Evolutionary conservation across 2,797 vertebrate species (phyloP).

Genomic region (Margarornis squamiger): DNA sequence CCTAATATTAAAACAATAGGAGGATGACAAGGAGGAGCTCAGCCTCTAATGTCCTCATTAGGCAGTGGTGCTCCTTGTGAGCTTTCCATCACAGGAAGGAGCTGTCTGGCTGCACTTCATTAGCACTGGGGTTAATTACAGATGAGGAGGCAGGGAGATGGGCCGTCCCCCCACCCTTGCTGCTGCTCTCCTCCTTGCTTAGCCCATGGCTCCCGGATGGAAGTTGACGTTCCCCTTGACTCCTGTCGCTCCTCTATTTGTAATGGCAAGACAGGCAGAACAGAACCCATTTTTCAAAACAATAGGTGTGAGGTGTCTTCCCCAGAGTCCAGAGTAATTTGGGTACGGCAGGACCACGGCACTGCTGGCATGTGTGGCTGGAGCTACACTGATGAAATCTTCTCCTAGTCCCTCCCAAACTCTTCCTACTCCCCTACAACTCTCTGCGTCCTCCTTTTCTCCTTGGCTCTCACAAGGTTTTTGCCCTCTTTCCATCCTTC

Average conservation of each 20-base stretch:
- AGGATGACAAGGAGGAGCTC: constrained; percentile 50
- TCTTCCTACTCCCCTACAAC: not conserved
- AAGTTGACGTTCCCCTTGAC: constrained; percentile 15
- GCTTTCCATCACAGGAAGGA: constrained; percentile 46
- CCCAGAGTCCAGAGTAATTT: not conserved
- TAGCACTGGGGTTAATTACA: constrained; percentile 73
- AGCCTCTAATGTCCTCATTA: constrained; percentile 74
- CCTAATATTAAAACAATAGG: constrained; percentile 63
- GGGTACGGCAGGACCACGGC: not conserved
- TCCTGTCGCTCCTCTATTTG: not conserved
- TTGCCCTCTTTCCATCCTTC: not conserved
- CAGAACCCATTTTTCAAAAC: not conserved
- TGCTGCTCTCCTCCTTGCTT: not conserved
- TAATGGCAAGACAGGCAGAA: constrained; percentile 50
- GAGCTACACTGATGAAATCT: not conserved
- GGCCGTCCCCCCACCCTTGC: not conserved
- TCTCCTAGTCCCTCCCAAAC: not conserved
- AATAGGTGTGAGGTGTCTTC: not conserved
- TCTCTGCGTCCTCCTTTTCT: not conserved
- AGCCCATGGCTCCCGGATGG: not conserved
- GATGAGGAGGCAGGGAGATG: constrained; percentile 40
- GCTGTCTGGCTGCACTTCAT: constrained; percentile 69
- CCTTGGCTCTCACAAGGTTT: not conserved
- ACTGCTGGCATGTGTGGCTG: fast-evolving
- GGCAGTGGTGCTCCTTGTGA: constrained; percentile 35